Evolutionary conservation across 2,797 vertebrate genomes (phyloP).

Genomic region (Sebastes iracundus): DNA sequence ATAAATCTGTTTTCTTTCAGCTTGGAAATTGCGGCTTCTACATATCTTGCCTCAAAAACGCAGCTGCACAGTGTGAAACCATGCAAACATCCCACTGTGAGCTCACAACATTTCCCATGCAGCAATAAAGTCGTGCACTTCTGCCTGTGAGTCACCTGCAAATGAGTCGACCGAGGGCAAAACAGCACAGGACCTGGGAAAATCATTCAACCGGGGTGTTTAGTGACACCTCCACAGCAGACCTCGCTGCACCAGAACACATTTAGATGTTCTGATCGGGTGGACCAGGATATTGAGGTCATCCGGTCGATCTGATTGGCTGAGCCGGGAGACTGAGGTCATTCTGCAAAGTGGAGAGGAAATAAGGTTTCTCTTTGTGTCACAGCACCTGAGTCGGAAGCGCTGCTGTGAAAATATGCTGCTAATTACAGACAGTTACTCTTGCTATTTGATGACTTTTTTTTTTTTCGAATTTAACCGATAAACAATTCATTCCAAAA

Average conservation of each 20-base stretch:
- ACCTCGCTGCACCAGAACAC: slow-evolving; percentile 52
- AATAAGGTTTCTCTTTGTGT: slow-evolving; percentile 51
- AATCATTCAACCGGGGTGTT: slow-evolving; percentile 53
- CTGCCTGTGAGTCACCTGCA: slow-evolving; percentile 24
- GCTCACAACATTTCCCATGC: background rate
- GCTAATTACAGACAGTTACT: slow-evolving; percentile 7
- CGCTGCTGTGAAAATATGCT: background rate
- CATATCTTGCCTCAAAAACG: background rate
- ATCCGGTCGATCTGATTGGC: slow-evolving; percentile 72
- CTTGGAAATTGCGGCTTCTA: background rate
- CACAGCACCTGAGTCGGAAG: slow-evolving; percentile 10
- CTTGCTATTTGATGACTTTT: background rate
- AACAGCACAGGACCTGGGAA: slow-evolving; percentile 62
- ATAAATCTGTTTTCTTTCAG: background rate
- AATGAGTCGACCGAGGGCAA: slow-evolving; percentile 36
- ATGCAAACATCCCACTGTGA: background rate
- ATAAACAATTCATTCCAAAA: too few relatives aligned
- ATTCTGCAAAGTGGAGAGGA: slow-evolving; percentile 44
- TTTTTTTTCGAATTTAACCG: background rate
- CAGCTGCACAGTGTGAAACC: slow-evolving; percentile 1
- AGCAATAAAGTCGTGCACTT: background rate
- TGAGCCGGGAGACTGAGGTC: slow-evolving; percentile 57
- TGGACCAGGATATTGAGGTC: slow-evolving; percentile 80
- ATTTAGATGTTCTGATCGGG: slow-evolving; percentile 82
- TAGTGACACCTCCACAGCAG: slow-evolving; percentile 58